These are phyloP conservation scores for Notoglanidium macrostoma DNA, from an alignment of 2,797 vertebrate genomes.

Conservation along the genomic window DNA sequence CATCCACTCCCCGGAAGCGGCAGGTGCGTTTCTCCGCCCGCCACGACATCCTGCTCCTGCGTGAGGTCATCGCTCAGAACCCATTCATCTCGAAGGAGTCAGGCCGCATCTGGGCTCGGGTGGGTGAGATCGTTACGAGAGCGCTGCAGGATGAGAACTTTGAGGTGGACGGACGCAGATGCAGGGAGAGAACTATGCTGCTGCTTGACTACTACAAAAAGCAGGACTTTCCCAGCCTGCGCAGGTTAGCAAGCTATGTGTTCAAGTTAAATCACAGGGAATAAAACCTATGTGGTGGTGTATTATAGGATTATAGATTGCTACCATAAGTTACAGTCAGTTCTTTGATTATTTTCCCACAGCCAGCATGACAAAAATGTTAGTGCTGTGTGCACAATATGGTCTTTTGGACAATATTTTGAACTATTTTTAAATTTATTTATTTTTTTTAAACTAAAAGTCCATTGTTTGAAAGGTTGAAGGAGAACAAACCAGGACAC, in stretches of 20 bases:
- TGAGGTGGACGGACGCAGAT: slow-evolving; percentile 79
- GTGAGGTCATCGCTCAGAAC: slow-evolving; percentile 79
- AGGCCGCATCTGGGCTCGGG: slow-evolving; percentile 76
- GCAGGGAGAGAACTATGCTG: slow-evolving; percentile 80
- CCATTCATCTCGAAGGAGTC: slow-evolving; percentile 79
- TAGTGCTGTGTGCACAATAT: neutral
- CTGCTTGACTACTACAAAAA: slow-evolving; percentile 83
- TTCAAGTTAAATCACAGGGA: neutral
- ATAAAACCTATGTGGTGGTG: neutral
- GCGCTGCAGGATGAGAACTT: slow-evolving; percentile 78
- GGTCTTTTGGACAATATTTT: neutral
- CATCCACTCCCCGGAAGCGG: slow-evolving; percentile 73
- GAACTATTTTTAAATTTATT: neutral
- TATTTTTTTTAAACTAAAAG: neutral
- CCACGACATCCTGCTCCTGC: slow-evolving; percentile 79
- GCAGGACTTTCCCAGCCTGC: slow-evolving; percentile 77
- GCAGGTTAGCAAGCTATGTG: slow-evolving; percentile 65
- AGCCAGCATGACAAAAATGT: neutral
- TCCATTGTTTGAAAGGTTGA: neutral
- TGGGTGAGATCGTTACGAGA: slow-evolving; percentile 76
- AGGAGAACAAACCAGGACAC: neutral
- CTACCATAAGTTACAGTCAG: neutral
- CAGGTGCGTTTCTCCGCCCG: slow-evolving; percentile 81
- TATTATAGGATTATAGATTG: neutral
- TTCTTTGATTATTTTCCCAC: neutral